A percentile compares a stretch with the other conserved stretches of the same genome.
Conservation (phyloP, 1,140 invertebrate species). For the Drosophila persimilis region DNA sequence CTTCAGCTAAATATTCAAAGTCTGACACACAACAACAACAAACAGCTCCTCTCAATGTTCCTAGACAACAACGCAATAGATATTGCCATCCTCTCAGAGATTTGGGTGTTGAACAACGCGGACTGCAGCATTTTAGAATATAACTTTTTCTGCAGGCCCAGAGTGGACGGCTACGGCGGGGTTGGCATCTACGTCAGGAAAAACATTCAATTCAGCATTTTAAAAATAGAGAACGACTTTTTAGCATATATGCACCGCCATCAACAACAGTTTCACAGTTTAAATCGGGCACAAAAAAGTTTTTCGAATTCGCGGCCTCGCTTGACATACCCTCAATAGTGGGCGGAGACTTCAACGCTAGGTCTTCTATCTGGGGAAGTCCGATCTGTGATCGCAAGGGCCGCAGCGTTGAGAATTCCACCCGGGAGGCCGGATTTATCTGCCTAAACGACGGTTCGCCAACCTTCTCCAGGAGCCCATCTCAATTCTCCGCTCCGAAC, state of each 20-base stretch:
- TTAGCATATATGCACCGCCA: not conserved
- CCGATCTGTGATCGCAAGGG: too few relatives aligned
- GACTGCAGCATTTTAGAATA: not conserved
- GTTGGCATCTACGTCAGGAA: not conserved
- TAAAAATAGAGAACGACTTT: not conserved
- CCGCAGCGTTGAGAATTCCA: too few relatives aligned
- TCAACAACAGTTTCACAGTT: not conserved
- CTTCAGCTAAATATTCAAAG: not conserved
- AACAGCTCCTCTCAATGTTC: not conserved
- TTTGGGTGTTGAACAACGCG: not conserved
- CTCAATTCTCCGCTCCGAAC: not conserved
- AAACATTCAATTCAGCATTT: not conserved
- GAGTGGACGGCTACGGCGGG: not conserved
- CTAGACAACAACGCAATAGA: not conserved
- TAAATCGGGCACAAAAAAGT: not conserved
- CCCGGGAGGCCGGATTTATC: too few relatives aligned
- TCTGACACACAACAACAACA: not conserved
- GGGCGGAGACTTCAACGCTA: not conserved
- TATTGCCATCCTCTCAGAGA: not conserved
- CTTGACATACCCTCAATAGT: not conserved
- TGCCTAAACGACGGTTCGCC: constrained; percentile 4
- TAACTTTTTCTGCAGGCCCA: not conserved
- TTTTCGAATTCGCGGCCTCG: not conserved
- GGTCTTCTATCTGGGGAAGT: too few relatives aligned
- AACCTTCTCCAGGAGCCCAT: not conserved